Conservation (phyloP, 2,888 invertebrate species). For the Mesopsocus fuscifrons region DNA sequence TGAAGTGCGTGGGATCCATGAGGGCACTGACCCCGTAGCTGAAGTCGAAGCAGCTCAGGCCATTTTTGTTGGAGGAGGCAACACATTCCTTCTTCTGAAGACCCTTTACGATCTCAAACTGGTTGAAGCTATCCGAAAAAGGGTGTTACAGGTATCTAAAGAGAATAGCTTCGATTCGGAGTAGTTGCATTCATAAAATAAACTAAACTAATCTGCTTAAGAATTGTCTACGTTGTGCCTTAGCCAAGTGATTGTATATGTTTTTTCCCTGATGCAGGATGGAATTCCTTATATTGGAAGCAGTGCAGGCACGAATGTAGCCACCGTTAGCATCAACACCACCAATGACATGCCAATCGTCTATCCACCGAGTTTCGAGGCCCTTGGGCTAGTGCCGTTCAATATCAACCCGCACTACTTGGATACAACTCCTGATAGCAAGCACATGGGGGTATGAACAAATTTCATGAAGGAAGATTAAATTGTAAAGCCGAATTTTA, state of each 20-base stretch:
- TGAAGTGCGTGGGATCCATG: slow-evolving; percentile 43
- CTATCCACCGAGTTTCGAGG: slow-evolving; percentile 54
- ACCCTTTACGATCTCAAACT: slow-evolving; percentile 46
- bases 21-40: slow-evolving; percentile 27
- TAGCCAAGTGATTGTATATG: no score
- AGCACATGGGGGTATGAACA: slow-evolving; percentile 41
- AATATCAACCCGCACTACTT: slow-evolving; percentile 75
- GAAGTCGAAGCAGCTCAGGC: slow-evolving; percentile 43
- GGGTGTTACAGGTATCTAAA: slow-evolving; percentile 32
- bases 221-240: no score
- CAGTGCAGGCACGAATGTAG: slow-evolving; percentile 70
- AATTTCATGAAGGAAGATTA: not conserved
- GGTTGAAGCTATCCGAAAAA: slow-evolving; percentile 38
- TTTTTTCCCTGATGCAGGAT: no score
- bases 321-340: slow-evolving; percentile 57
- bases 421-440: slow-evolving; percentile 37
- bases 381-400: slow-evolving; percentile 52
- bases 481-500: not conserved
- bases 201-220: no score
- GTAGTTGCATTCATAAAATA: no score
- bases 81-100: slow-evolving; percentile 56
- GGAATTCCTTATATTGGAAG: slow-evolving; percentile 54
- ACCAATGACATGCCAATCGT: slow-evolving; percentile 80
- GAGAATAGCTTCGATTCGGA: not conserved
- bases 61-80: slow-evolving; percentile 63